These are phyloP conservation scores for Augiades crinisus DNA, from an alignment of 2,888 invertebrate species.

Conservation along the genomic window DNA sequence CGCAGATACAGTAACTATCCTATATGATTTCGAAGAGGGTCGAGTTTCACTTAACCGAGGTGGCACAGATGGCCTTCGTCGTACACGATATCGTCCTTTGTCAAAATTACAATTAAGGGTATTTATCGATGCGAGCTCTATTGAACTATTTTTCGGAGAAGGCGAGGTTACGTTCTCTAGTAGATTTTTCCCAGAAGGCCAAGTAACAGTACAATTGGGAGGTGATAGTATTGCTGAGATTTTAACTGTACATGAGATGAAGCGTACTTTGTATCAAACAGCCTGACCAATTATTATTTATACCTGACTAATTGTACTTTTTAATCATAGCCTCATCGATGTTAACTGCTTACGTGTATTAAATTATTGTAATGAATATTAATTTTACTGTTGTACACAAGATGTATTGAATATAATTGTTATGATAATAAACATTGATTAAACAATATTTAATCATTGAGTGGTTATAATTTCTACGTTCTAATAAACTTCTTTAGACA, in stretches of 20 bases:
- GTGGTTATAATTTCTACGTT: no score
- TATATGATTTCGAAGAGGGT: constrained; percentile 41
- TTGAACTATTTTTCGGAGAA: constrained; percentile 53
- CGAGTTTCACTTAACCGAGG: constrained; percentile 56
- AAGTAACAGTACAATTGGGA: constrained; percentile 40
- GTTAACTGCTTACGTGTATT: no score
- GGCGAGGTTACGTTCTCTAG: constrained; percentile 62
- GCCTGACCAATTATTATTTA: not conserved
- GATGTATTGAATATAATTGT: no score
- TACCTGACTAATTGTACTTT: constrained; percentile 1
- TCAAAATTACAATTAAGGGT: constrained; percentile 40
- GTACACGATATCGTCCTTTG: constrained; percentile 52
- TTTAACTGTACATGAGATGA: constrained; percentile 40
- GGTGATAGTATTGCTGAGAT: constrained; percentile 29
- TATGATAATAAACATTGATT: no score
- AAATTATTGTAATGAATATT: no score
- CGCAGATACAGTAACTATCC: constrained; percentile 42
- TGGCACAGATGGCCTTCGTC: constrained; percentile 53
- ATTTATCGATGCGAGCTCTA: constrained; percentile 57
- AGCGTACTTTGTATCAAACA: constrained; percentile 42
- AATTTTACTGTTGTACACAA: no score
- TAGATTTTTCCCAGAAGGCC: constrained; percentile 49
- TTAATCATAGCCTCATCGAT: no score
- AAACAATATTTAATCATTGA: no score
- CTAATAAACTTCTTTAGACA: no score